A percentile compares a stretch with the other conserved stretches of the same genome.
phyloP scores from a whole-genome alignment of 2,888 invertebrate genomes.

The Epirrhoe alternata region DNA sequence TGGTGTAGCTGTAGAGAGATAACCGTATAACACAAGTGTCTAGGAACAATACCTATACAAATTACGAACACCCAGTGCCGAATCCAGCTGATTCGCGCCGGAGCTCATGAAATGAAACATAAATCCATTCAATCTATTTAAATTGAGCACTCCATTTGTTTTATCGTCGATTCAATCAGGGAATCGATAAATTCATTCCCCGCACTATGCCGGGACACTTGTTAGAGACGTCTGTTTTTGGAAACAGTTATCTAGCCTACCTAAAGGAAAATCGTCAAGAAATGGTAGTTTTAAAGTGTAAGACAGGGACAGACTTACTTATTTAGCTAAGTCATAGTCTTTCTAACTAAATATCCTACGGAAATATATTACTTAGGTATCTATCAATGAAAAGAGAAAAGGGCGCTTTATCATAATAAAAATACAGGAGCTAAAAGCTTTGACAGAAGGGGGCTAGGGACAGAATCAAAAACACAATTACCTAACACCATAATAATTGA shows the following conservation, averaged over 20 bases:
- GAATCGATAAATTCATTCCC: constrained; percentile 69
- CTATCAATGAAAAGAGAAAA: too few species aligned
- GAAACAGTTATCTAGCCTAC: constrained; percentile 5
- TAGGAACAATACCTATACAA: constrained; percentile 35
- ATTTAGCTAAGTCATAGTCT: too few species aligned
- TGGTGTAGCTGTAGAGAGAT: not conserved
- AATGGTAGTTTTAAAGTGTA: not conserved
- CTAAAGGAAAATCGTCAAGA: not conserved
- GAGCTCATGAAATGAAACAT: constrained; percentile 76
- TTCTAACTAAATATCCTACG: too few species aligned
- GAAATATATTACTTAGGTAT: too few species aligned
- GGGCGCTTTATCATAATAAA: too few species aligned
- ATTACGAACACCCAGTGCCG: constrained; percentile 45
- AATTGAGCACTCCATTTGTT: constrained; percentile 81
- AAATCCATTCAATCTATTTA: constrained; percentile 82
- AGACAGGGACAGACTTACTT: too few species aligned
- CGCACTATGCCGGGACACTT: constrained; percentile 43
- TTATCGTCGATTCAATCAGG: constrained; percentile 76
- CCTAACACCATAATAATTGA: constrained; percentile 40
- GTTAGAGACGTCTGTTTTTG: constrained; percentile 38
- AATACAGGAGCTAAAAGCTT: too few species aligned
- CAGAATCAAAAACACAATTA: constrained; percentile 38
- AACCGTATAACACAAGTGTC: constrained; percentile 15
- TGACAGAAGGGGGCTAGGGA: not conserved
- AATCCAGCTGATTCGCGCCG: constrained; percentile 58